Evolutionary conservation across 2,113 vertebrate species (phyloP), one percentile per base, ranked within the genome.

Genomic region (Saguinus midas): DNA sequence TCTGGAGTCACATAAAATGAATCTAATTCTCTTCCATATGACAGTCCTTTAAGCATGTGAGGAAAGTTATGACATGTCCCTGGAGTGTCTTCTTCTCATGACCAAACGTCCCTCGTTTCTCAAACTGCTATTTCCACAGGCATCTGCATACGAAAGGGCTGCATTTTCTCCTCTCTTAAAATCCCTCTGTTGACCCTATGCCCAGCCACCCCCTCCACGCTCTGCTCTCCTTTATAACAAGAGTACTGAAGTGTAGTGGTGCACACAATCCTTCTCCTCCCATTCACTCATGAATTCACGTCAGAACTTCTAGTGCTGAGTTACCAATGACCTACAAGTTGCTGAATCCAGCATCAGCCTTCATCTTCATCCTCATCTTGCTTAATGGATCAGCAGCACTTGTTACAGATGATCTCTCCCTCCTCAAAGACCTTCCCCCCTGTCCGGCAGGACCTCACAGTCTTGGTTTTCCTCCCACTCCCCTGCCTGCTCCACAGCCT

Each of bases 1-100:
- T 96, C 95, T 81, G 76, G 95, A 97, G 91, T 81, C 89, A 66
- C 91, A 95, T 78, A 91, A 89, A 97, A 50, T 78, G 70, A 96
- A 95, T 95, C 96, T 96, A 73, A 80, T 91, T 93, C 75, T 95
- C 93, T 91, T 94, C 91, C 81, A 48, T 45, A 95, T 40, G 91
- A 95, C 90, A 94, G 93, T 73, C 81, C 87, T 95, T 96, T 92
- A 96, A 96, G 93, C 64, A 72, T 17, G 37, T 55, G 45, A 86
- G 80, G 13, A 86, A n/a, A 96, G 70, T 86, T 96, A 93, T 40
- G 93, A 79, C 73, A 55, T 64, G 29, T 45, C 92, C 87, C 96
- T 35, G 35, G 84, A 87, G 90, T 58, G 82, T 96, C 68, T 75
- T 96, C 91, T 93, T 73, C 82, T 87, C 76, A 50, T 12, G 85